Evolutionary conservation across 2,113 vertebrate genomes (phyloP), one percentile per base, ranked within the genome.

Genomic region (Cervus canadensis): DNA sequence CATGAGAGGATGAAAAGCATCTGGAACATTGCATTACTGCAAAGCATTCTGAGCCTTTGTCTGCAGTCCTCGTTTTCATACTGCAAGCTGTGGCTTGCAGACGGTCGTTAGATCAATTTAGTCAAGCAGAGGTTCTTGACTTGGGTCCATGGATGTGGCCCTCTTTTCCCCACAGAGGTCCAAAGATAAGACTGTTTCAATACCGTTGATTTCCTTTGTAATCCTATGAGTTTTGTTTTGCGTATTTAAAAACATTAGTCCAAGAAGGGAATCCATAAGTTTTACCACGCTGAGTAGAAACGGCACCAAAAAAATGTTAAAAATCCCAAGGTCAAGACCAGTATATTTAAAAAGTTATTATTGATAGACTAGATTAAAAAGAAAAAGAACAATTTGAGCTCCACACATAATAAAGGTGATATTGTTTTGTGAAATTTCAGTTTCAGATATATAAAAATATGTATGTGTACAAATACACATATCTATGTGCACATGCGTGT

Each of bases 1-100:
- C 48, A 17, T 96, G 52, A 67, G 89, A 96, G 59, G 52, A 64
- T 92, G 94, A 89, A 95, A 89, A 93, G 81, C n/a, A 87, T 83
- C 67, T 95, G 78, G 94, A 95, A 89, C 90, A 94, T 57, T 94
- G 97, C 87, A 98, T 94, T 76, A 89, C 50, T 28, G 71, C n/a
- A 50, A 10, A 90, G 52, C 36, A 19, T 95, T 86, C 83, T 74
- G 33, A 87, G 89, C 56, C 74, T 96, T 92, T 94, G 54, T 88
- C 83, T 86, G 74, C 1, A 85, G 48, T 28, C 76, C n/a, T 48
- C 28, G 57, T 95, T 96, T 89, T 28, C 52, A 76, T 81, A 76
- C 71, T 67, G 54, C 7, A 60, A 57, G 57, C 26, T n/a, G 13
- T 43, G 40, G 25, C 48, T 57, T 79, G 59, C 16, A 91, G 25